phyloP scores from a whole-genome alignment of 2,888 invertebrate genomes.

The Pecten maximus region DNA sequence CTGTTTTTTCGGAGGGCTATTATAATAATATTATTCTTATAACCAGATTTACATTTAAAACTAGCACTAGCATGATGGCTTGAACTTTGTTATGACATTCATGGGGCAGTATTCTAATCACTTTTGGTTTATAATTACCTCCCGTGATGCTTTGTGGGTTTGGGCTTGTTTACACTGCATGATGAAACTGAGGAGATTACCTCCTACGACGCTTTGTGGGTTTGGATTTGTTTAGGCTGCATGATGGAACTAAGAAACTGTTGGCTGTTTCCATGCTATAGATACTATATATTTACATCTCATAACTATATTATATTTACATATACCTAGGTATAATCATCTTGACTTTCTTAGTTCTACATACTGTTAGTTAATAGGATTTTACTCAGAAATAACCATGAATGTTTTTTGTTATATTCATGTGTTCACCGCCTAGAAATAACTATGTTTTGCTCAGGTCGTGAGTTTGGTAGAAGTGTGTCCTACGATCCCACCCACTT shows the following conservation, averaged over 20 bases:
- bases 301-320: neutral
- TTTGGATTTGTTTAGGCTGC: neutral
- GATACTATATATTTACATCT: neutral
- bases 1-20: too few relatives aligned
- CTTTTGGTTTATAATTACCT: neutral
- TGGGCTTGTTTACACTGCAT: neutral
- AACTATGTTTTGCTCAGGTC: conserved; percentile 59
- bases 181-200: neutral
- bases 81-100: too few relatives aligned
- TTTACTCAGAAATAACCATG: neutral
- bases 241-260: neutral
- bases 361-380: neutral
- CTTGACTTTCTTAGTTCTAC: neutral
- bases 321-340: neutral
- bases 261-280: neutral
- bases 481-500: conserved; percentile 66
- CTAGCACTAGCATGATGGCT: too few relatives aligned
- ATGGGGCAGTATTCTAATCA: too few relatives aligned
- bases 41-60: neutral
- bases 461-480: conserved; percentile 68
- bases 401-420: neutral
- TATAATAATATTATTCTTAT: neutral
- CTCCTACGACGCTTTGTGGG: neutral
- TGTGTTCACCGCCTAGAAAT: conserved; percentile 20
- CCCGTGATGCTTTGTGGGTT: conserved; percentile 13